Conservation (phyloP, 2,888 invertebrate species). For the Zygothrica quintamaculata region DNA sequence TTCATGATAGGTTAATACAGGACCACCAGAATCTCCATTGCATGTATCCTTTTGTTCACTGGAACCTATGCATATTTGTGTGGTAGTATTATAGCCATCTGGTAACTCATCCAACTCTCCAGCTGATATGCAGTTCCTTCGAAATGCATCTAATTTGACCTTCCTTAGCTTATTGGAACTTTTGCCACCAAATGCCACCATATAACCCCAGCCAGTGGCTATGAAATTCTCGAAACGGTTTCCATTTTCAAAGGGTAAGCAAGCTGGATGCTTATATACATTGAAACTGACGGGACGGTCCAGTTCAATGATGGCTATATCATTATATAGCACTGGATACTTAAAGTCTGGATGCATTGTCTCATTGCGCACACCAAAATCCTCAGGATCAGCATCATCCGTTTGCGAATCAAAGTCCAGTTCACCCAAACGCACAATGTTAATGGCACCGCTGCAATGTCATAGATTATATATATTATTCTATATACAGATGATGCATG, state of each 20-base stretch:
- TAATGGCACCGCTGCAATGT: slow-evolving; percentile 64
- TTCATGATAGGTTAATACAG: slow-evolving; percentile 66
- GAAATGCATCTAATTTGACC: slow-evolving; percentile 85
- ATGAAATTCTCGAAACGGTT: slow-evolving; percentile 66
- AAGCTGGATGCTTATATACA: slow-evolving; percentile 85
- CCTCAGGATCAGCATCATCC: slow-evolving; percentile 79
- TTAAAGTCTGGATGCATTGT: slow-evolving; percentile 84
- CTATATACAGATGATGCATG: not conserved
- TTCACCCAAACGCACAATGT: slow-evolving; percentile 80
- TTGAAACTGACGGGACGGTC: slow-evolving; percentile 80
- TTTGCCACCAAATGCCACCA: slow-evolving; percentile 72
- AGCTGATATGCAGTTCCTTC: slow-evolving; percentile 47
- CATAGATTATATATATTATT: not conserved
- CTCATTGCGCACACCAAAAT: slow-evolving; percentile 69
- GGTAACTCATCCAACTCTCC: slow-evolving; percentile 54
- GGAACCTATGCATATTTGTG: slow-evolving; percentile 78
- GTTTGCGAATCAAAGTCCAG: slow-evolving; percentile 70
- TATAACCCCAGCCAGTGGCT: slow-evolving; percentile 86
- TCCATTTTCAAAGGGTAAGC: slow-evolving; percentile 81
- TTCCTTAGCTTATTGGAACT: slow-evolving; percentile 85
- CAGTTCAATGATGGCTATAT: slow-evolving; percentile 86
- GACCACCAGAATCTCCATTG: slow-evolving; percentile 80
- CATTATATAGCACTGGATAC: slow-evolving; percentile 85
- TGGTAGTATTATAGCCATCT: slow-evolving; percentile 54
- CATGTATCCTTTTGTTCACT: slow-evolving; percentile 68